Base-by-base conservation (phyloP, 2,888 invertebrate genomes). In the Pseudoips prasinana region DNA sequence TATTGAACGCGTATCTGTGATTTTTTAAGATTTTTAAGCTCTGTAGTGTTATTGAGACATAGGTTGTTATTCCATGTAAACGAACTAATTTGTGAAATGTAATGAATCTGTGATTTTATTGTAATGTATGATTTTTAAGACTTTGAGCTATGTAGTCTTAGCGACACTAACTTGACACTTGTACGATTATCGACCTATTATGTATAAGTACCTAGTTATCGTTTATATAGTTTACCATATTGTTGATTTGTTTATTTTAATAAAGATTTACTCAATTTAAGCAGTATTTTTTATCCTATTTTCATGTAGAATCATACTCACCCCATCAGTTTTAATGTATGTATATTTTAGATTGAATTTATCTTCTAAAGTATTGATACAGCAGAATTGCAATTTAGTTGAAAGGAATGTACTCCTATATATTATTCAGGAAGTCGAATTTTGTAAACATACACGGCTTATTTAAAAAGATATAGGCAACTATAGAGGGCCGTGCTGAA, bases 11-110 rank as follows among this genome's bases (percentile, higher is more conserved):
- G 23, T 22, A 22, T 23, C 23, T 23, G 23, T 23, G 23, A 23
- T 23, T 23, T 23, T 23, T 23, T 23, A 23, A 23, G 23, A 23
- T 23, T 23, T 23, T 23, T 23, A 23, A 23, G 23, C 23, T 23
- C 9, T 23, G 23, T 23, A 23, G 23, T 23, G 23, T 23, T 23
- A 23, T 23, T 23, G 23, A 23, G 23, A 23, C 23, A 23, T 23
- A 23, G 23, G 23, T 23, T 23, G 23, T 23, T 23, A 23, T 23
- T 23, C 23, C 23, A 23, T 23, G 23, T 23, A 23, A 23, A 23
- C 23, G 23, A 23, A 23, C 23, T 23, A 23, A 23, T 23, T 6
- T 23, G 23, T 23, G 23, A 23, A 23, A 23, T 23, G 8, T 23
- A 23, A 23, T 23, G 23, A 23, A 23, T 23, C 23, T 23, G 23